Evolutionary conservation across 2,888 invertebrate genomes (phyloP).

Genomic region (Oscheius sp.): DNA sequence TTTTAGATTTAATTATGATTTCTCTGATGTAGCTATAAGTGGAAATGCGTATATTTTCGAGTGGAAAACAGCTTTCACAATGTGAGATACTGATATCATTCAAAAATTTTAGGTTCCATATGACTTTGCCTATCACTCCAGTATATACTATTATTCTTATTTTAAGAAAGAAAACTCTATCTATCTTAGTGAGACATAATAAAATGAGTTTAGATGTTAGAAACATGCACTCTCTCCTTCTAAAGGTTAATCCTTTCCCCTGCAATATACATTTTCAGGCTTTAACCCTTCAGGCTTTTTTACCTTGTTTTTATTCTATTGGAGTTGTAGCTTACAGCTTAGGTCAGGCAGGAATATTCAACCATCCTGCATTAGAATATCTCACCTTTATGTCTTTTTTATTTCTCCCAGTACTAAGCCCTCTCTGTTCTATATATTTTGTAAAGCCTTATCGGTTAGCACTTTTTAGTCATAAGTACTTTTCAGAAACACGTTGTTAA

Average conservation of each 20-base stretch:
- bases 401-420: conserved; percentile 17
- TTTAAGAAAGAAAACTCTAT: conserved; percentile 34
- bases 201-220: conserved; percentile 40
- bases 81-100: too few species aligned
- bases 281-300: conserved; percentile 12
- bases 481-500: background rate
- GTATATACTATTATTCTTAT: conserved; percentile 39
- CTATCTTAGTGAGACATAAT: conserved; percentile 24
- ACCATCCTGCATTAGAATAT: conserved; percentile 41
- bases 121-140: conserved; percentile 44
- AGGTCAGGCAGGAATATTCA: conserved; percentile 39
- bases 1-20: conserved; percentile 32
- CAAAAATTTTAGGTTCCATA: conserved; percentile 40
- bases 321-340: conserved; percentile 37
- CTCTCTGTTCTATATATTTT: conserved; percentile 15
- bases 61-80: conserved; percentile 35
- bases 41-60: conserved; percentile 25
- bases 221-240: conserved; percentile 38
- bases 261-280: background rate
- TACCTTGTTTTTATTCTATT: conserved; percentile 38
- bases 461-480: too few species aligned
- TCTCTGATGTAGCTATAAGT: conserved; percentile 32
- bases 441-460: conserved; percentile 26
- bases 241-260: conserved; percentile 30
- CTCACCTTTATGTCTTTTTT: conserved; percentile 36